Evolutionary conservation across 2,888 invertebrate genomes (phyloP).

Genomic region (Leptopilina myrica): DNA sequence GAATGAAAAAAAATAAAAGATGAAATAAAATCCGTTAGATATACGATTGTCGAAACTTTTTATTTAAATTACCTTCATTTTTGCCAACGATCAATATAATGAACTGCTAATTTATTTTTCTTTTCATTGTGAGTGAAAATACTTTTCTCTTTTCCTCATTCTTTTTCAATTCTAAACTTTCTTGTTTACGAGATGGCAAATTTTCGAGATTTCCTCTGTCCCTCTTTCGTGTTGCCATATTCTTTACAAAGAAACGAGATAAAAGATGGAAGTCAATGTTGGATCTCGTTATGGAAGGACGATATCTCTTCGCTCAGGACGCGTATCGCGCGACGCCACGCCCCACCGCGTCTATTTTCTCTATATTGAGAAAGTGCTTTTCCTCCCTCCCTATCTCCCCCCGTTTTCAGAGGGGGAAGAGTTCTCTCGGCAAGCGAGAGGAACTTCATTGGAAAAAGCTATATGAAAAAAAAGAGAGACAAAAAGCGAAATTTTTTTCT

Average conservation of each 20-base stretch:
- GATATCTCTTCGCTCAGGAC: constrained; percentile 63
- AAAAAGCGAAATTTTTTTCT: too few species aligned
- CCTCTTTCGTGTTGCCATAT: background rate
- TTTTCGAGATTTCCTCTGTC: constrained; percentile 16
- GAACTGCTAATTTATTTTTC: too few species aligned
- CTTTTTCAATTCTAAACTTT: background rate
- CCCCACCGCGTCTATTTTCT: constrained; percentile 59
- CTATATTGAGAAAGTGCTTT: constrained; percentile 62
- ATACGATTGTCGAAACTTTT: too few species aligned
- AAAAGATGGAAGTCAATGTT: constrained; percentile 38
- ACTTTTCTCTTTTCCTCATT: too few species aligned
- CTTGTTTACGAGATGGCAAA: background rate
- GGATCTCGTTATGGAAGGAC: constrained; percentile 64
- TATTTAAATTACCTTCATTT: too few species aligned
- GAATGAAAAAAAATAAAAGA: too few species aligned
- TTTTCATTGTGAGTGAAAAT: too few species aligned
- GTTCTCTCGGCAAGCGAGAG: background rate
- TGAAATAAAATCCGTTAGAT: too few species aligned
- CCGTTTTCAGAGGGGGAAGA: too few species aligned
- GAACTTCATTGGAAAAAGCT: background rate
- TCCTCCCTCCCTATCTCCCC: too few species aligned
- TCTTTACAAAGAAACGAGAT: constrained; percentile 26
- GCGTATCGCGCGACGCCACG: constrained; percentile 64
- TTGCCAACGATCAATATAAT: too few species aligned
- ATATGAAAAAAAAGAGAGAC: constrained; percentile 23